Conservation (phyloP, 2,113 vertebrate species). For the Hemicordylus capensis region DNA sequence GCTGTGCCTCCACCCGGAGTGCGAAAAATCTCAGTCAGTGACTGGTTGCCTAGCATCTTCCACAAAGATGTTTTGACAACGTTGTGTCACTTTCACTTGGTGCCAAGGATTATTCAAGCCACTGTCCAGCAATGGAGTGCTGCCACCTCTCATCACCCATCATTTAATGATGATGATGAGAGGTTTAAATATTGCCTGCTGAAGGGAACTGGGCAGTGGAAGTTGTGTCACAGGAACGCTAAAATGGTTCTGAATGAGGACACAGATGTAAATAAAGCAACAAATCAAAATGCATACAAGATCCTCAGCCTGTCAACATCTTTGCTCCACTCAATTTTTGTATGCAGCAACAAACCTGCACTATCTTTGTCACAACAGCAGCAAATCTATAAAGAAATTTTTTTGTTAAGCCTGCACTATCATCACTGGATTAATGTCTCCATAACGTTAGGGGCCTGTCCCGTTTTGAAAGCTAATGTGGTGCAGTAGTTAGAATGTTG, state of each 20-base stretch:
- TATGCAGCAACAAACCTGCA: not conserved
- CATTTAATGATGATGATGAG: too few relatives aligned
- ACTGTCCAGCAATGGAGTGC: not conserved
- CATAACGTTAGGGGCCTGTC: not conserved
- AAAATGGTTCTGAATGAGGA: not conserved
- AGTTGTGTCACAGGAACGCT: not conserved
- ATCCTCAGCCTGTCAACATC: not conserved
- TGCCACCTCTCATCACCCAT: not conserved
- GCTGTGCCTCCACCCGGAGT: not conserved
- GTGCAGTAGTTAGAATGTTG: too few relatives aligned
- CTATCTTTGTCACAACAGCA: not conserved
- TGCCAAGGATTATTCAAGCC: not conserved
- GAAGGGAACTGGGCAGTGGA: not conserved
- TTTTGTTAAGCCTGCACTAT: not conserved
- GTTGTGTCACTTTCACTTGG: not conserved
- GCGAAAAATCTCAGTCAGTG: not conserved
- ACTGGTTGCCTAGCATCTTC: not conserved
- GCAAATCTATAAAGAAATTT: not conserved
- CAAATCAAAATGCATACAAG: not conserved
- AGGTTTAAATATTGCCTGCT: not conserved
- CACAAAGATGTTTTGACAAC: not conserved
- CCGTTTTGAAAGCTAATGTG: not conserved
- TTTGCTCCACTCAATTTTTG: not conserved
- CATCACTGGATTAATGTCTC: not conserved
- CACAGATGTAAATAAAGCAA: not conserved